Base-by-base conservation (phyloP, 1,140 invertebrate genomes). In the Papilio polyxenes region DNA sequence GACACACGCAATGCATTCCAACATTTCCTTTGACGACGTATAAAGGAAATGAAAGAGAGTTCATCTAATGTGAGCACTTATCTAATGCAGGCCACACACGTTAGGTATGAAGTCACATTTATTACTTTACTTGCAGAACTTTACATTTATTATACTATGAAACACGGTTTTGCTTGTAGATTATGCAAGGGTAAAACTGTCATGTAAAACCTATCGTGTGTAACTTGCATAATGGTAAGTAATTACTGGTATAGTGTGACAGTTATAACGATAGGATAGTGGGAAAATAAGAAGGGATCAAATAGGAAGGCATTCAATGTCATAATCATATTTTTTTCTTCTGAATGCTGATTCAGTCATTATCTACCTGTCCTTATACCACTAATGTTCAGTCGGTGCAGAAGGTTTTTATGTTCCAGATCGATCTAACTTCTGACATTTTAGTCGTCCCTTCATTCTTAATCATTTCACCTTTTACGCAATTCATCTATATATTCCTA, bases 1-100 rank as follows among this genome's bases (percentile, higher is more conserved):
- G 31, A 72, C 65, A 69, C 65, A 31, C 62, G 65, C 62, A 15
- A 72, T 72, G 65, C 31, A 15, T 72, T 72, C 4, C 65, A 31
- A 72, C 31, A 72, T 72, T 72, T 72, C 65, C 65, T 72, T 72
- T 72, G 65, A 37, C 65, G 65, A 7, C 37, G 65, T 15, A 15
- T 72, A 72, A 72, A 72, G 23, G 65, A 72, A 65, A 59, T 3
- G 15, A 59, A n/a, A 65, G 62, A 31, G 62, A 65, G 62, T 65
- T 31, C 62, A 31, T 23, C 23, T 65, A 13, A 65, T 65, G 62
- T 65, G 65, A 72, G 11, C 31, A 15, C 65, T 72, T 23, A 31
- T 65, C 5, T 72, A 72, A 59, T 59, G 56, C 8, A 59, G 17
- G n/a, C 56, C 9, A 59, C n/a, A 59, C 56, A 59, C 56, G 56